These are phyloP conservation scores for Manis crassicaudata DNA, from an alignment of 2,797 vertebrate genomes.

Conservation along the genomic window DNA sequence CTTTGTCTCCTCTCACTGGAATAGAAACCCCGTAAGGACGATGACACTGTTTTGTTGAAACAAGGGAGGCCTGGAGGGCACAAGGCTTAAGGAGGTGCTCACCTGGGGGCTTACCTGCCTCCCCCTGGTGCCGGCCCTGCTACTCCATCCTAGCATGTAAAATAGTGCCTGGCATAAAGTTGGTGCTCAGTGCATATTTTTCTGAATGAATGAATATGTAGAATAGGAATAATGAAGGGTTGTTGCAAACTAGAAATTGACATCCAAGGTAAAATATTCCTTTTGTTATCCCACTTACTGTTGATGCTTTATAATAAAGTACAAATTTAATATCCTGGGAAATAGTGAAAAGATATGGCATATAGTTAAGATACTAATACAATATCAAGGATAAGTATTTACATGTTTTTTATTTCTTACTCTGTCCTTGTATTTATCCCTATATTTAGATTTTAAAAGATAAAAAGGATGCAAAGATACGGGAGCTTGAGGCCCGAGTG, in stretches of 20 bases:
- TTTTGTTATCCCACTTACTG: neutral
- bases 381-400: neutral
- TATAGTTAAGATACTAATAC: neutral
- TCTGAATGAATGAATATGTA: neutral
- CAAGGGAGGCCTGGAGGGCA: too few species aligned
- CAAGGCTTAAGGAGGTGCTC: neutral
- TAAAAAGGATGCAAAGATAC: slow-evolving; percentile 84
- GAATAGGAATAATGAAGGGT: neutral
- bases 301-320: slow-evolving; percentile 31
- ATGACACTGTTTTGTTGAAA: neutral
- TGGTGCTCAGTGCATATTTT: neutral
- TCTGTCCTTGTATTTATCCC: neutral
- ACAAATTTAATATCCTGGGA: neutral
- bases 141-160: neutral
- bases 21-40: neutral
- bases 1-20: neutral
- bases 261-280: neutral
- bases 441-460: slow-evolving; percentile 85
- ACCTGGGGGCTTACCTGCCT: neutral
- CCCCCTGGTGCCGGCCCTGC: neutral
- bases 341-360: neutral
- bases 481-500: slow-evolving; percentile 81
- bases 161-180: neutral
- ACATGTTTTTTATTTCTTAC: neutral
- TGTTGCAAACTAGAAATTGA: neutral